A percentile compares a stretch with the other conserved stretches of the same genome.
Conservation (phyloP, 2,113 vertebrate species). For the Eidolon helvum region DNA sequence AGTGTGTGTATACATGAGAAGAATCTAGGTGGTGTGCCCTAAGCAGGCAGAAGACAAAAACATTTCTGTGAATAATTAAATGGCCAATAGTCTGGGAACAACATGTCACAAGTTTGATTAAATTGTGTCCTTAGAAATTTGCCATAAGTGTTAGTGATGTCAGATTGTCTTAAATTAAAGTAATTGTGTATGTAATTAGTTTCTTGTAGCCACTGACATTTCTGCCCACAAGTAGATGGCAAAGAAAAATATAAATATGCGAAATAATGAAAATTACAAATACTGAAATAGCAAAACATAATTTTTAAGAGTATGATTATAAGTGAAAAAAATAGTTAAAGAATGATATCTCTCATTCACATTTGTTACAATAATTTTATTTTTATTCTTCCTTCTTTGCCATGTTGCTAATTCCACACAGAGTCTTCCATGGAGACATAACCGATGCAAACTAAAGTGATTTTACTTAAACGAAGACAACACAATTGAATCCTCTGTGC, state of each 20-base stretch:
- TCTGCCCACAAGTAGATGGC: background rate
- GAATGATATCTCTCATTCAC: background rate
- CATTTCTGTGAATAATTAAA: background rate
- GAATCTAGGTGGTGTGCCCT: background rate
- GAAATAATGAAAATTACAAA: slow-evolving; percentile 4
- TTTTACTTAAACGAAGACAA: slow-evolving; percentile 30
- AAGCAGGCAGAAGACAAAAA: background rate
- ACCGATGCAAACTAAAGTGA: slow-evolving; percentile 34
- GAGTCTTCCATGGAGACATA: slow-evolving; percentile 3
- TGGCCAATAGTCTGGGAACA: background rate
- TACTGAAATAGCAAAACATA: background rate
- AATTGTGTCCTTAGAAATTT: background rate
- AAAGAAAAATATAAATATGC: background rate
- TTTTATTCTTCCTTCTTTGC: slow-evolving; percentile 1
- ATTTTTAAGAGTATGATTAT: background rate
- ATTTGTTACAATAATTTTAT: background rate
- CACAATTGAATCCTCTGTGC: background rate
- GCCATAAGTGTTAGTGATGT: background rate
- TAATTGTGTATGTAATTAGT: background rate
- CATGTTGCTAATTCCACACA: background rate
- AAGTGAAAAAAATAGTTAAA: slow-evolving; percentile 6
- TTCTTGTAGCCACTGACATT: background rate
- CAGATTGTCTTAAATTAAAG: background rate
- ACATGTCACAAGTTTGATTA: slow-evolving; percentile 5
- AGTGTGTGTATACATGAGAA: background rate